Evolutionary conservation across 2,797 vertebrate species (phyloP), one percentile per base, ranked within the genome.

Genomic region (Natrix natrix): DNA sequence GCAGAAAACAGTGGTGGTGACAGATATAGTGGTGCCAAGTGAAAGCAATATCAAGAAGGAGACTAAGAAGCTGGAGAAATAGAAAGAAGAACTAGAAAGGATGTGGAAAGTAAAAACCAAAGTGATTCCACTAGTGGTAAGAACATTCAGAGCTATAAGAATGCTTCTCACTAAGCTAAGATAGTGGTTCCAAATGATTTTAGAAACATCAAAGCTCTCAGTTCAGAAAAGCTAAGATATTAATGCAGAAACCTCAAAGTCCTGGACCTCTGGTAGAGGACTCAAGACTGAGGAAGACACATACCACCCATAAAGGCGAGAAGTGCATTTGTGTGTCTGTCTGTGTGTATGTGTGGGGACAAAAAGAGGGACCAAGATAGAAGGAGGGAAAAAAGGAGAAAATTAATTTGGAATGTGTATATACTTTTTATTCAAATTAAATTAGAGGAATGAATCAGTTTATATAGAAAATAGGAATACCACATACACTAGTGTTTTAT

Each of bases 381-480:
- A 32, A 66, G 28, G 63, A 17, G 14, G n/a, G n/a, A 32, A 32
- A 74, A 32, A 74, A n/a, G 17, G 56, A 48, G 56, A 92, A 54
- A 92, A 89, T 59, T 88, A 66, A 55, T 90, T 89, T 92, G 43
- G 55, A 4, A 90, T 63, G 11, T 89, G n/a, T 37, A 57, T 52
- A 56, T 43, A 24, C 86, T 7, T 55, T 92, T 90, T 86, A 66
- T 69, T 57, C 92, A 93, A 93, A 87, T 60, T 69, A 24, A 43
- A 87, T 63, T 8, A 22, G 2, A 87, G 52, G 56, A 93, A 90
- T n/a, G 57, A 87, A 61, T 55, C 14, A 59, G 14, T 87, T 87
- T 57, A 90, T 90, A 26, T 24, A 54, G 57, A 66, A 66, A 69
- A 48, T 26, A 90, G 32, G 26, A 59, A 92, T 83, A 86, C 8